phyloP scores from a whole-genome alignment of 1,140 invertebrate species.

The Rhopalosiphum padi region DNA sequence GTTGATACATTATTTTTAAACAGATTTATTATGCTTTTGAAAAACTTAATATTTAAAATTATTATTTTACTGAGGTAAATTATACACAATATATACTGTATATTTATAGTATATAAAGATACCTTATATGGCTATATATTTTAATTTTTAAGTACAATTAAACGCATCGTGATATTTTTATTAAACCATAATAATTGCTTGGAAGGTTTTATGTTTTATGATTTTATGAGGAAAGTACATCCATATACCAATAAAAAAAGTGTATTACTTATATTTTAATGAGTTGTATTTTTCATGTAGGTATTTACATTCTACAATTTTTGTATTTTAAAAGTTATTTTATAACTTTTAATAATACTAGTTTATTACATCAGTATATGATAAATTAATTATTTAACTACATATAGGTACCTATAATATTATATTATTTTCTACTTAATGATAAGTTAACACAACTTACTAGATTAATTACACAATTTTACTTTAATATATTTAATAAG shows the following conservation, averaged over 20 bases:
- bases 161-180: neutral
- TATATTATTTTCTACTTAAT: neutral
- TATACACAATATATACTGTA: neutral
- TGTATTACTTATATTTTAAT: constrained; percentile 12
- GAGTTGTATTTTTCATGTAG: neutral
- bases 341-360: neutral
- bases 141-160: neutral
- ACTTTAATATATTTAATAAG: neutral
- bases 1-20: neutral
- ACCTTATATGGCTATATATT: neutral
- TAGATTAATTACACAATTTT: neutral
- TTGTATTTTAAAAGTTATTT: neutral
- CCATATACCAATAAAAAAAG: neutral
- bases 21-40: neutral
- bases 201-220: constrained; percentile 28
- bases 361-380: neutral
- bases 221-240: neutral
- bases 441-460: neutral
- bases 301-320: neutral
- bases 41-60: neutral
- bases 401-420: neutral
- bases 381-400: neutral
- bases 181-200: constrained; percentile 28
- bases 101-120: neutral
- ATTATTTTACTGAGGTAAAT: neutral